Evolutionary conservation across 2,113 vertebrate species (phyloP).

Genomic region (Neopipo cinnamomea): DNA sequence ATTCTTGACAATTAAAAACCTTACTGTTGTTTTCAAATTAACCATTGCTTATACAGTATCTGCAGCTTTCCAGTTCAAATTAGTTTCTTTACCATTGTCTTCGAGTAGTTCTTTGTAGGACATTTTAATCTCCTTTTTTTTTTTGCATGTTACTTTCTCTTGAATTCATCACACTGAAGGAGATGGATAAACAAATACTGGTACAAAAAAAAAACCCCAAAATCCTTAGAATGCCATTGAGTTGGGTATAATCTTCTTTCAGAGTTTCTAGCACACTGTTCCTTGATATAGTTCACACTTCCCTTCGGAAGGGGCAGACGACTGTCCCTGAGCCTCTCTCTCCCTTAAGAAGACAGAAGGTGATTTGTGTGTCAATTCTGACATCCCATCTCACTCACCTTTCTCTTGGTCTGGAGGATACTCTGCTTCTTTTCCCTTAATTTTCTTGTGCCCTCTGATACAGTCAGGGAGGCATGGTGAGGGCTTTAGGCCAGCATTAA

Average conservation of each 20-base stretch:
- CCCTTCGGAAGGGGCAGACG: neutral
- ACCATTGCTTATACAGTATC: neutral
- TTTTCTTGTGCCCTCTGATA: neutral
- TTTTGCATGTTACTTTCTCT: neutral
- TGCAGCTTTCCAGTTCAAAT: neutral
- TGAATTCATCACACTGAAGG: neutral
- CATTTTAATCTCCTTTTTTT: neutral
- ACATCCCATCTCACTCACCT: neutral
- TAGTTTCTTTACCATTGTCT: neutral
- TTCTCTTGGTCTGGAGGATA: neutral
- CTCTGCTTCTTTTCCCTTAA: neutral
- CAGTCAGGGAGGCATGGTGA: rapidly evolving
- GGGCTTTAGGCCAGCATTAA: neutral
- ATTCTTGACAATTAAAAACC: neutral
- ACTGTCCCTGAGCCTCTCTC: neutral
- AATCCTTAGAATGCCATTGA: neutral
- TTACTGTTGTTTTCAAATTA: neutral
- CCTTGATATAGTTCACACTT: neutral
- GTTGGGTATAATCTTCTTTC: neutral
- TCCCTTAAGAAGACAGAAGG: neutral
- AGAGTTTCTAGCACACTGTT: neutral
- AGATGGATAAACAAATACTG: neutral
- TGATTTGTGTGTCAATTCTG: neutral
- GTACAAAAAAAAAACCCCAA: neutral
- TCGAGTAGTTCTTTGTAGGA: neutral